Conservation (phyloP, 2,888 invertebrate genomes). For the Panzeria rudis region DNA sequence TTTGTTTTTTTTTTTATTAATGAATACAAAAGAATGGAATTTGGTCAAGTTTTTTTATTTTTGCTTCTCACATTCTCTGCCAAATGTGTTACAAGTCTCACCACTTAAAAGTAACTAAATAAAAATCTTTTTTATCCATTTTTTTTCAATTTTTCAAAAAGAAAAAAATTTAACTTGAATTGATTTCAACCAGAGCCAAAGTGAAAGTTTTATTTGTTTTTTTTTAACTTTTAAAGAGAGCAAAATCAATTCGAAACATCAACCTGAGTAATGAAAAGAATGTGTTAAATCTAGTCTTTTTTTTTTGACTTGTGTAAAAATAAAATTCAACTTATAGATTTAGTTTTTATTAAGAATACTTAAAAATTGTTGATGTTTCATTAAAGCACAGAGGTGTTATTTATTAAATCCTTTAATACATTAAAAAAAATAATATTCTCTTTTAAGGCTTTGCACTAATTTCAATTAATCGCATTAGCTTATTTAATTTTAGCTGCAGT, state of each 20-base stretch:
- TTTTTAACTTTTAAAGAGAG: neutral
- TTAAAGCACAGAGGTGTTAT: neutral
- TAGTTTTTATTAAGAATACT: neutral
- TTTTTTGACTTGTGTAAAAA: too few species aligned
- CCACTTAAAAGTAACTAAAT: slow-evolving; percentile 63
- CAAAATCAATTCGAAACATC: neutral
- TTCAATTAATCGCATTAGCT: slow-evolving; percentile 29
- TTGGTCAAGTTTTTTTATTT: slow-evolving; percentile 50
- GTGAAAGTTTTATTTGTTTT: slow-evolving; percentile 13
- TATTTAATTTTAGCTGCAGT: neutral
- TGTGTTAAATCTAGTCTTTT: too few species aligned
- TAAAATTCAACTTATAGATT: neutral
- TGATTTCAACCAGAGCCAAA: slow-evolving; percentile 23
- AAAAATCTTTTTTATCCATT: slow-evolving; percentile 6
- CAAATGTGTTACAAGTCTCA: slow-evolving; percentile 54
- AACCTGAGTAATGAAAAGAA: too few species aligned
- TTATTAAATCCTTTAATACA: neutral
- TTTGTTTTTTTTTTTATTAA: slow-evolving; percentile 4
- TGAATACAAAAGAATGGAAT: slow-evolving; percentile 40
- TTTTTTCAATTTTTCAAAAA: neutral
- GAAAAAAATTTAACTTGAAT: slow-evolving; percentile 27
- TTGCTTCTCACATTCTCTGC: neutral
- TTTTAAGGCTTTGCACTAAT: neutral
- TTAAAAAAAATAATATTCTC: too few species aligned
- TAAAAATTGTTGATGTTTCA: neutral